Evolutionary conservation across 2,113 vertebrate species (phyloP).

Genomic region (Genyomyrus donnyi): DNA sequence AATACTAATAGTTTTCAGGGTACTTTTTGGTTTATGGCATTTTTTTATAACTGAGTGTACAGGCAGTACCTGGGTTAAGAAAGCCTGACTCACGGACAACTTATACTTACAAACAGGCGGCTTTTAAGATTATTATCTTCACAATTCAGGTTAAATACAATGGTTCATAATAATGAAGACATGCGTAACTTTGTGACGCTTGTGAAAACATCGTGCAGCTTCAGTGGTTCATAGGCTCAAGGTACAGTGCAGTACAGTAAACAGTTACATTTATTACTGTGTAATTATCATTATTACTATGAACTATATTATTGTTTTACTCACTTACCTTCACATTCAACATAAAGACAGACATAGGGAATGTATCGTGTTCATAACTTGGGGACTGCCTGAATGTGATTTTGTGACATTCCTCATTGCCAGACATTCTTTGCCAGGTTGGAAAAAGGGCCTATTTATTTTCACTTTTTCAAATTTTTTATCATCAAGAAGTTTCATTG

Average conservation of each 20-base stretch:
- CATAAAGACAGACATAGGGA: neutral
- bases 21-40: neutral
- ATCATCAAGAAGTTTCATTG: neutral
- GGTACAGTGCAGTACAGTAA: neutral
- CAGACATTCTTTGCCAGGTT: neutral
- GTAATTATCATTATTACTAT: neutral
- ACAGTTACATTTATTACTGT: neutral
- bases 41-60: neutral
- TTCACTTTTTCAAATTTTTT: neutral
- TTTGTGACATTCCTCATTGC: neutral
- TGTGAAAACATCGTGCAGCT: neutral
- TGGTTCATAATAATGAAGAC: neutral
- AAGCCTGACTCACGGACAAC: neutral
- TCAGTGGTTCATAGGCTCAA: neutral
- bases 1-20: neutral
- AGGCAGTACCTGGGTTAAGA: neutral
- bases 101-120: neutral
- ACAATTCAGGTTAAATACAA: neutral
- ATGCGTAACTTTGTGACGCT: neutral
- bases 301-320: neutral
- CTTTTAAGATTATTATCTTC: neutral
- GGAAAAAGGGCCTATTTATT: neutral
- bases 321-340: neutral
- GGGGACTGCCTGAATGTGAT: neutral
- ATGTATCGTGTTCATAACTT: neutral